Percentiles rank a stretch among this genome's conserved stretches.
These are phyloP conservation scores for Chloebia gouldiae DNA, from an alignment of 2,113 vertebrate genomes.

Conservation along the genomic window DNA sequence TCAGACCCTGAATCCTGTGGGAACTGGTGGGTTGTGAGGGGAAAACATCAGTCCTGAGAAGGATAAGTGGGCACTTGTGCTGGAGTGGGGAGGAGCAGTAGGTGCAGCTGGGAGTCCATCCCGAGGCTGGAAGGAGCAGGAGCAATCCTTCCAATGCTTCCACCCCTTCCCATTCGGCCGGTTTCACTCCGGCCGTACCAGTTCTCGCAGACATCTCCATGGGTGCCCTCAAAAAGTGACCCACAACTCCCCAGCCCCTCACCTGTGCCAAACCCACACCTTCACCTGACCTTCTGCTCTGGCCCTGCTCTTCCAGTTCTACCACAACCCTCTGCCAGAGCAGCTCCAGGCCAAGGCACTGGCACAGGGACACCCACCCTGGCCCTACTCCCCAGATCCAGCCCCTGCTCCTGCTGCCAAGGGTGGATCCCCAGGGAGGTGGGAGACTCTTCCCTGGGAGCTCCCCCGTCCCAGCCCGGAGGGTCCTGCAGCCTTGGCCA, in stretches of 20 bases:
- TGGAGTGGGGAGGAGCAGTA: not conserved
- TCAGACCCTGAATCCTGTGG: not conserved
- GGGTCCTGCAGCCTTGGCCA: rapidly evolving
- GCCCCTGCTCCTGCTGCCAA: not conserved
- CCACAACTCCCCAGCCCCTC: not conserved
- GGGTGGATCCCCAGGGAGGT: rapidly evolving
- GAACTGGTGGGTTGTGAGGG: not conserved
- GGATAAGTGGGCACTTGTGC: rapidly evolving
- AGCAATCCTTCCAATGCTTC: not conserved
- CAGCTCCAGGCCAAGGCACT: not conserved
- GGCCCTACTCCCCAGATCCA: not conserved
- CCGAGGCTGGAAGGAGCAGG: not conserved
- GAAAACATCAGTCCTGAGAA: not conserved
- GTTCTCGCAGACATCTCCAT: not conserved
- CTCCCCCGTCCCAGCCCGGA: rapidly evolving
- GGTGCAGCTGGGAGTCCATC: not conserved
- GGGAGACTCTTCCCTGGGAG: not conserved
- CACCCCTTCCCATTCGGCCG: not conserved
- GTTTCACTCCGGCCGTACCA: not conserved
- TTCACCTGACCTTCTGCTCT: not conserved
- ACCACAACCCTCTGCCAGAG: not conserved
- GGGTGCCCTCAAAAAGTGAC: not conserved
- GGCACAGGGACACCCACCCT: not conserved
- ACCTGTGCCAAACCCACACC: not conserved
- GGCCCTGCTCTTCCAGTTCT: slow-evolving; percentile 58